A percentile compares a stretch with the other conserved stretches of the same genome.
Conservation (phyloP, 2,888 invertebrate genomes). For the Frankliniella intonsa region DNA sequence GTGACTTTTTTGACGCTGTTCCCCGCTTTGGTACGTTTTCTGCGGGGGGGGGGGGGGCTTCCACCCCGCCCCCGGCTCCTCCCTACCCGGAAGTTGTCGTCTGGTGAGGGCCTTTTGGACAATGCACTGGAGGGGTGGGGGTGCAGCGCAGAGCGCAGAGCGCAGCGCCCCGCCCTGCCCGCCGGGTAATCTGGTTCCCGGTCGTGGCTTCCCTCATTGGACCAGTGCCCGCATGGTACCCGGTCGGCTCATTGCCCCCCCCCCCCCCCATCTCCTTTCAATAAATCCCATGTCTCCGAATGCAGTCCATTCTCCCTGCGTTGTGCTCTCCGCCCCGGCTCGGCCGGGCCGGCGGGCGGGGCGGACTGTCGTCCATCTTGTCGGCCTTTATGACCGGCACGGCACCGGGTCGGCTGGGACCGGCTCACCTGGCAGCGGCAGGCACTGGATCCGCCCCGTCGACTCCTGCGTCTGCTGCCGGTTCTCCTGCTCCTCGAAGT, state of each 20-base stretch:
- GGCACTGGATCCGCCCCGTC: constrained; percentile 61
- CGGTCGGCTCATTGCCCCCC: not conserved
- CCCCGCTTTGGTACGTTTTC: too few relatives aligned
- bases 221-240: not conserved
- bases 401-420: constrained; percentile 33
- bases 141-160: not conserved
- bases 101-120: too few relatives aligned
- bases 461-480: constrained; percentile 40
- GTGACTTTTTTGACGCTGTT: not conserved
- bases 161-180: not conserved
- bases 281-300: constrained; percentile 16
- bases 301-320: constrained; percentile 9
- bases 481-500: constrained; percentile 60
- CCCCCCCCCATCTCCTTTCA: not conserved
- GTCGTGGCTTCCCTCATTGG: constrained; percentile 12
- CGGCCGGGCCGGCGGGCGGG: not conserved
- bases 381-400: too few relatives aligned
- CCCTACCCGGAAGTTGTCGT: too few relatives aligned
- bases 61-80: too few relatives aligned
- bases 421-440: constrained; percentile 70
- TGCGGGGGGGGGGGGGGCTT: too few relatives aligned
- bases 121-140: not conserved
- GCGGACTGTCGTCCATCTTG: not conserved
- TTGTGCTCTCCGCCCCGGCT: not conserved
- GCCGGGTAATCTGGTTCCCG: not conserved